Base-by-base conservation (phyloP, 2,888 invertebrate species). In the Melinopterus prodromus region DNA sequence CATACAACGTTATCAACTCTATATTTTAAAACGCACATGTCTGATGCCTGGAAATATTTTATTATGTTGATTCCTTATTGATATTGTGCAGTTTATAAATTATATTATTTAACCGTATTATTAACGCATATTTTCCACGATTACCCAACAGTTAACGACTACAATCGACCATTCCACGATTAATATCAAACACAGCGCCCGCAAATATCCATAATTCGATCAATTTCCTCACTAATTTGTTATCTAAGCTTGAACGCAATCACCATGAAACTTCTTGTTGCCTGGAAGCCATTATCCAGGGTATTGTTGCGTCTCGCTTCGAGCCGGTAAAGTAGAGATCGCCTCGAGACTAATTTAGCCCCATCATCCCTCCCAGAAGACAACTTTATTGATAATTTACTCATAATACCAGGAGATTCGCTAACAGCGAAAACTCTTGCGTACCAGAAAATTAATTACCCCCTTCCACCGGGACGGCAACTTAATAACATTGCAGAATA, bases 361-460 rank as follows among this genome's bases (percentile, higher is more conserved):
- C 82, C 75, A 82, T 80, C 83, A 82, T 83, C 82, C 9, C 26
- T 26, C 53, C 53, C 82, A 74, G 75, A 78, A 81, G 84, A 84
- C 86, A 84, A 84, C 83, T 83, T 84, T 85, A 85, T 86, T 84
- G 85, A 83, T 85, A 85, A 85, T 85, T 84, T 84, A 85, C 84
- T 85, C 84, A 82, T 84, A 85, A 85, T 84, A 84, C 83, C 84
- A 7, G 12, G 53, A 53, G 53, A 53, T 53, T 12, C 53, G 53
- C 53, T 12, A 53, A 53, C 53, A 53, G 12, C 53, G 53, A 53
- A 53, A 53, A 53, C 53, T 53, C 53, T 53, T 6, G 53, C 53
- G 53, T 53, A 53, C 53, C 53, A 53, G 53, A 53, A 53, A 53
- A 53, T 53, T 53, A 53, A 53, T 53, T 53, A 53, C 53, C 53